phyloP scores from a whole-genome alignment of 2,797 vertebrate species.

The Macrochelys suwanniensis region DNA sequence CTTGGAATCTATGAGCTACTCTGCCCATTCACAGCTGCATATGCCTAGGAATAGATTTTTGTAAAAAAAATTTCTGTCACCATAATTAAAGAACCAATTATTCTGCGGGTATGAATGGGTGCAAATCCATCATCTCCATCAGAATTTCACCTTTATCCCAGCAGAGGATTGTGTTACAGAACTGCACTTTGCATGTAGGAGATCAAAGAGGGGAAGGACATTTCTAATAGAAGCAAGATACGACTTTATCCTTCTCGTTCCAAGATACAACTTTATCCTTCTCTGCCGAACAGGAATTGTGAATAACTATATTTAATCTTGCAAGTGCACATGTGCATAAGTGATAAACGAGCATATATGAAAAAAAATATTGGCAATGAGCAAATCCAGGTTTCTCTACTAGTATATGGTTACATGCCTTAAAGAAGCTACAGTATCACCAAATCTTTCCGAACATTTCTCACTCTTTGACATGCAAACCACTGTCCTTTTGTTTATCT shows the following conservation, averaged over 20 bases:
- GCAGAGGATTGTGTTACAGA: not conserved
- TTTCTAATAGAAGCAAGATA: not conserved
- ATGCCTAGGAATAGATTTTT: not conserved
- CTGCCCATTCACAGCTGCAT: not conserved
- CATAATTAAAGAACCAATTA: not conserved
- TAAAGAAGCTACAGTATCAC: not conserved
- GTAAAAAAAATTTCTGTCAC: not conserved
- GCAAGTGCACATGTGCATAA: not conserved
- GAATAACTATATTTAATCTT: not conserved
- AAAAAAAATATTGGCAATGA: not conserved
- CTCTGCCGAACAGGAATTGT: not conserved
- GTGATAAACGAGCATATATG: not conserved
- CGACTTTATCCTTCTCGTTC: not conserved
- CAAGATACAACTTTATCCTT: not conserved
- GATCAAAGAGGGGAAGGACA: not conserved
- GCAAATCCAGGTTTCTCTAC: not conserved
- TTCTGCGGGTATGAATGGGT: not conserved
- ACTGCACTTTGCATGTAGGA: not conserved
- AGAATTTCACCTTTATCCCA: not conserved
- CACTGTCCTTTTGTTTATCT: not conserved
- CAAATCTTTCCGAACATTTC: not conserved
- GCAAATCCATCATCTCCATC: not conserved
- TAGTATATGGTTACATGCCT: not conserved
- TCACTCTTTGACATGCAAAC: not conserved
- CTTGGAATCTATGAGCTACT: not conserved